Percentiles rank a stretch among this genome's conserved stretches.
Evolutionary conservation across 2,113 vertebrate species (phyloP).

Genomic region (Paedocypris sp.): DNA sequence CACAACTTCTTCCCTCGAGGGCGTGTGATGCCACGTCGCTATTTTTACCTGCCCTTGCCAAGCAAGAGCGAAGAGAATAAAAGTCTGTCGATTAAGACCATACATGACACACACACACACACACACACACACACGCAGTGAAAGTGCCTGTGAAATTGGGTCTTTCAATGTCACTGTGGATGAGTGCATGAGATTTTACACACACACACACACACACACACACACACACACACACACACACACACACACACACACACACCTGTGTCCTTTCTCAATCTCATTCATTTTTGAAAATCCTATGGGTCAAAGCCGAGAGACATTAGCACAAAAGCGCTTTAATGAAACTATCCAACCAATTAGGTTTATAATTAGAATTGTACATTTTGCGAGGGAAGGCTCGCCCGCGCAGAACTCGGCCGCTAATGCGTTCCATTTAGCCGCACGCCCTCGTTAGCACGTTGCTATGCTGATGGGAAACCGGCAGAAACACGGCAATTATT

Average conservation of each 20-base stretch:
- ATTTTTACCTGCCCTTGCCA: constrained; percentile 61
- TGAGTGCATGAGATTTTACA: neutral
- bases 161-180: constrained; percentile 8
- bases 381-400: neutral
- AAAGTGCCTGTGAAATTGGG: neutral
- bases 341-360: neutral
- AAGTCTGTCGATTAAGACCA: constrained; percentile 18
- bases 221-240: neutral
- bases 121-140: neutral
- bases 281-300: neutral
- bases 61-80: constrained; percentile 25
- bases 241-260: neutral
- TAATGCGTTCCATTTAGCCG: neutral
- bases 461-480: neutral
- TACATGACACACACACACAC: neutral
- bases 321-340: neutral
- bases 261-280: neutral
- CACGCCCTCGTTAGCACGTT: neutral
- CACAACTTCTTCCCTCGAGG: neutral
- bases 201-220: neutral
- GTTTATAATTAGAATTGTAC: neutral
- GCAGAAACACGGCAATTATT: neutral
- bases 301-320: neutral
- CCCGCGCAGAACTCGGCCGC: neutral
- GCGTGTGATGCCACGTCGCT: constrained; percentile 42